A percentile compares a stretch with the other conserved stretches of the same genome.
Evolutionary conservation across 2,113 vertebrate species (phyloP).

Genomic region (Phalacrocorax aristotelis): DNA sequence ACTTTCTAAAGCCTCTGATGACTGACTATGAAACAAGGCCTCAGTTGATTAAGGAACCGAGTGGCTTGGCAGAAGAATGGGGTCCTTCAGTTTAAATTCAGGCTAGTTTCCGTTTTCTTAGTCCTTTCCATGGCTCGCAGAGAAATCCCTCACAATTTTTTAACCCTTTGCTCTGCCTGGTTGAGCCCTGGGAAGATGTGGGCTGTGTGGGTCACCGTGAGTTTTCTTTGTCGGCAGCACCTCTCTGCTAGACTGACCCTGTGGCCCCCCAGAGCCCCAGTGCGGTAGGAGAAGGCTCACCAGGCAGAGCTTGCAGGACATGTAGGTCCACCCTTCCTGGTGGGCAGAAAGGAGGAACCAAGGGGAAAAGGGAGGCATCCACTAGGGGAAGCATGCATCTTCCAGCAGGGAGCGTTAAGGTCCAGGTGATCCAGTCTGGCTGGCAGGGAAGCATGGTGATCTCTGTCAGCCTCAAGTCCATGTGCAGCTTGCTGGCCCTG

Average conservation of each 20-base stretch:
- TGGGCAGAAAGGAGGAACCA: background rate
- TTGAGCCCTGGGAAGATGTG: background rate
- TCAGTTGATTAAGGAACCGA: conserved; percentile 48
- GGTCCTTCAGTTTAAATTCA: conserved; percentile 61
- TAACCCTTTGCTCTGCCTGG: conserved; percentile 28
- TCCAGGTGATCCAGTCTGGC: background rate
- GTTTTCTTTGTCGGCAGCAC: background rate
- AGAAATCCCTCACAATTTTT: background rate
- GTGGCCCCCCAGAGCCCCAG: accelerated
- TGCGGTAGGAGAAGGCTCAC: accelerated
- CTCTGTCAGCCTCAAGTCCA: background rate
- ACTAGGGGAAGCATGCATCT: background rate
- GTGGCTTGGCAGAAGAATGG: conserved; percentile 47
- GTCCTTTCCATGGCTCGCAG: background rate
- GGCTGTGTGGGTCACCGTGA: background rate
- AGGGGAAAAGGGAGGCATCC: background rate
- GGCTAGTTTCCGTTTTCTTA: conserved; percentile 43
- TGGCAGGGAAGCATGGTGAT: background rate
- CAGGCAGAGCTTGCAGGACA: background rate
- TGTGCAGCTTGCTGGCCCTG: background rate
- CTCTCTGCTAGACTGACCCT: accelerated
- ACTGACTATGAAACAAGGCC: conserved; percentile 47
- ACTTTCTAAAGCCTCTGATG: conserved; percentile 35
- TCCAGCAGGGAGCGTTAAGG: background rate
- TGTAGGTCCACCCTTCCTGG: background rate